phyloP scores from a whole-genome alignment of 2,797 vertebrate genomes.

The Cuniculus paca region DNA sequence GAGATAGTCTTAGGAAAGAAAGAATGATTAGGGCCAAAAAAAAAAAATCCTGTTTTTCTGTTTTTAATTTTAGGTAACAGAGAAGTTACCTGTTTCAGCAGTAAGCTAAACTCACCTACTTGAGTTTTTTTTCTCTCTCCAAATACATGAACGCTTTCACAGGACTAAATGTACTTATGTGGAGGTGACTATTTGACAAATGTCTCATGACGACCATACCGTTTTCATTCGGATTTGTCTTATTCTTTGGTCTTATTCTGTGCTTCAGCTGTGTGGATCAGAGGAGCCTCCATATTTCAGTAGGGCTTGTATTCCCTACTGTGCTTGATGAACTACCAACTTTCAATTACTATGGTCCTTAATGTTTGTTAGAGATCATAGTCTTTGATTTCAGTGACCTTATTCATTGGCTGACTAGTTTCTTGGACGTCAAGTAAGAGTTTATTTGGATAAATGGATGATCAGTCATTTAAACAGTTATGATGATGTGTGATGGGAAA shows the following conservation, averaged over 20 bases:
- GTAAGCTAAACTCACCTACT: slow-evolving; percentile 25
- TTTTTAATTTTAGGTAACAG: slow-evolving; percentile 69
- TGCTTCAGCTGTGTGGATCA: slow-evolving; percentile 42
- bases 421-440: slow-evolving; percentile 2
- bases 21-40: slow-evolving; percentile 16
- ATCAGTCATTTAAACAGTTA: neutral
- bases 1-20: slow-evolving; percentile 70
- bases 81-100: slow-evolving; percentile 68
- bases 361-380: neutral
- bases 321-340: neutral
- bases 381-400: slow-evolving; percentile 12
- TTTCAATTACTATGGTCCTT: neutral
- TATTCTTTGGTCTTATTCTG: slow-evolving; percentile 6
- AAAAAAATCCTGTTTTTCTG: slow-evolving; percentile 67
- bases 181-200: slow-evolving; percentile 59
- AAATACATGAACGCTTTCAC: neutral
- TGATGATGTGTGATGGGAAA: neutral
- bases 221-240: slow-evolving; percentile 70
- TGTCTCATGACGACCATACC: slow-evolving; percentile 1
- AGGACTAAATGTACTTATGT: neutral
- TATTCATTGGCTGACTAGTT: slow-evolving; percentile 16
- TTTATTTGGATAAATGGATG: neutral
- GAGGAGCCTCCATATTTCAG: neutral
- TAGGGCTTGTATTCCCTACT: neutral
- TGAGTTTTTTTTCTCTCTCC: slow-evolving; percentile 69